These are phyloP conservation scores for Calvadosia cruxmelitensis DNA, from an alignment of 30 jellyfish, hydroid and myxozoan genomes.

Conservation along the genomic window DNA sequence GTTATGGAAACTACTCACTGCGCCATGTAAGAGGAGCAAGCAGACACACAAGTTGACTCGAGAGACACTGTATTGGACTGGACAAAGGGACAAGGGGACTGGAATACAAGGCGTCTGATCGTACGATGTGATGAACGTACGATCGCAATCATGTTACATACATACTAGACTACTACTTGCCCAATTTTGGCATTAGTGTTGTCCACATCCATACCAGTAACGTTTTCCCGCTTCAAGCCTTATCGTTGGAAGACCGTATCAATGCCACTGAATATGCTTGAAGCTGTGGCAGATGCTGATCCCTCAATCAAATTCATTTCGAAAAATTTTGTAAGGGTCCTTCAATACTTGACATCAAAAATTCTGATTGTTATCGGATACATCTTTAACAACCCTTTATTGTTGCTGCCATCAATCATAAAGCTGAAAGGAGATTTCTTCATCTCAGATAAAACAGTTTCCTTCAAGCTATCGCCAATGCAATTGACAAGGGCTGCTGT, in stretches of 20 bases:
- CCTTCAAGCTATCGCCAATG: constrained; percentile 1
- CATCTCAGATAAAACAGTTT: constrained; percentile 3
- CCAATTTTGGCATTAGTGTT: constrained; percentile 25
- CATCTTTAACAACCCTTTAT: not conserved
- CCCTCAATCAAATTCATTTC: constrained; percentile 10
- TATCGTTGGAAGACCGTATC: not conserved
- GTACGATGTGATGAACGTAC: no score
- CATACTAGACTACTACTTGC: no score
- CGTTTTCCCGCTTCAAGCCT: not conserved
- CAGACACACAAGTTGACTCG: no score
- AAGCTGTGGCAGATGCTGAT: not conserved
- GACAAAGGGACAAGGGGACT: no score
- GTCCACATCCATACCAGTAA: constrained; percentile 15
- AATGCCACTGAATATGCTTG: not conserved
- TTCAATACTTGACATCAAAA: constrained; percentile 2
- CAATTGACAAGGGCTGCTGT: constrained; percentile 23
- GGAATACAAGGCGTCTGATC: no score
- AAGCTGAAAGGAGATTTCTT: constrained; percentile 16
- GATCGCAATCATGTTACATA: no score
- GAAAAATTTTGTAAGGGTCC: constrained; percentile 1
- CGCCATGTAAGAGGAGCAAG: no score
- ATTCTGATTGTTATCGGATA: not conserved
- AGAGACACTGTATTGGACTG: no score
- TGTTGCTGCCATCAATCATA: constrained; percentile 13
- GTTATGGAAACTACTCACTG: no score